A percentile compares a stretch with the other conserved stretches of the same genome.
phyloP scores from a whole-genome alignment of 1,140 invertebrate species.

The Nasonia giraulti region DNA sequence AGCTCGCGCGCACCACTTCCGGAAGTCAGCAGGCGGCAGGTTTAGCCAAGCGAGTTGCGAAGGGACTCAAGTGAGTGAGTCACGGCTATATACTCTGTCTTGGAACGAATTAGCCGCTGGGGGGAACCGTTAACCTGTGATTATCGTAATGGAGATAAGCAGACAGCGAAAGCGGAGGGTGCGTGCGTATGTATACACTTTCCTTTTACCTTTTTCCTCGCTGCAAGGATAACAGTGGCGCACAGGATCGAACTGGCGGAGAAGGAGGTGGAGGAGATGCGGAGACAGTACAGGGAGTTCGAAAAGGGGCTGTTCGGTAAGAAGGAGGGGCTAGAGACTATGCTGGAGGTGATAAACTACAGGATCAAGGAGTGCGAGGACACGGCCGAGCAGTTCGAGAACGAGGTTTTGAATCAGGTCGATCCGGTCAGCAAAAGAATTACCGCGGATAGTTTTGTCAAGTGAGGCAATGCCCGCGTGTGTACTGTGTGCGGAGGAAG shows the following conservation, averaged over 20 bases:
- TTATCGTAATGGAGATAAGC: neutral
- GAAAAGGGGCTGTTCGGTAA: constrained; percentile 60
- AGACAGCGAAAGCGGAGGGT: neutral
- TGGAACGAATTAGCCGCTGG: neutral
- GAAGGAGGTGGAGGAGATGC: constrained; percentile 71
- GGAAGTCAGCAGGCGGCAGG: constrained; percentile 13
- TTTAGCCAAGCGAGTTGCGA: constrained; percentile 4
- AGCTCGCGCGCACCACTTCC: neutral
- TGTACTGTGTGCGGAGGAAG: neutral
- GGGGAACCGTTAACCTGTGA: neutral
- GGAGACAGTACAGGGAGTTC: constrained; percentile 61
- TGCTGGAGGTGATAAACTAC: constrained; percentile 73
- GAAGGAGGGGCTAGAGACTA: constrained; percentile 68
- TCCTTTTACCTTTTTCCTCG: neutral
- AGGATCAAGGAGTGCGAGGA: constrained; percentile 70
- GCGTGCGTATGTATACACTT: neutral
- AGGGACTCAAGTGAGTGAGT: constrained; percentile 35
- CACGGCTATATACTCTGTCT: neutral
- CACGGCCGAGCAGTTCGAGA: constrained; percentile 66
- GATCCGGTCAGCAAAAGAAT: constrained; percentile 74
- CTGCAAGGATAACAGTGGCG: constrained; percentile 56
- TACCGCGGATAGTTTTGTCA: constrained; percentile 74
- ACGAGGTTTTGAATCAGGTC: constrained; percentile 70
- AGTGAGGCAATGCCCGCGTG: constrained; percentile 55
- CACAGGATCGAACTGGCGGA: constrained; percentile 70